Percentiles rank a stretch among this genome's conserved stretches.
phyloP scores from a whole-genome alignment of 2,888 invertebrate species.

The Conops quadrifasciatus region DNA sequence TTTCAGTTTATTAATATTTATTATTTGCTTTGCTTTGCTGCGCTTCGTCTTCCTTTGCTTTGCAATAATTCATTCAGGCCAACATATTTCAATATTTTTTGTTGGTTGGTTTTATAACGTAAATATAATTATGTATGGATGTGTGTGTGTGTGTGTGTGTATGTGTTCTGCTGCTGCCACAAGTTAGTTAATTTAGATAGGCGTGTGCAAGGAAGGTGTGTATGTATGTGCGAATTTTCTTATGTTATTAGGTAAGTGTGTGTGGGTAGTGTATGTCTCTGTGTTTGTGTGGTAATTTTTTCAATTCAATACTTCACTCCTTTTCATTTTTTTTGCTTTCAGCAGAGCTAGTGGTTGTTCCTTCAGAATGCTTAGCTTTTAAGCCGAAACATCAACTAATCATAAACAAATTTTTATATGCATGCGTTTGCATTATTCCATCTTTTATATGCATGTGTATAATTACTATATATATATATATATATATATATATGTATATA shows the following conservation, averaged over 20 bases:
- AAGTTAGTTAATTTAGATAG: too few species aligned
- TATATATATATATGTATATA: conserved; percentile 10
- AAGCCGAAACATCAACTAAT: conserved; percentile 22
- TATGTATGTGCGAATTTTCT: too few species aligned
- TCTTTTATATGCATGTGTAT: conserved; percentile 8
- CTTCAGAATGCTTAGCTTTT: conserved; percentile 19
- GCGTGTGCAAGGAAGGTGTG: too few species aligned
- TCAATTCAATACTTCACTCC: conserved; percentile 36
- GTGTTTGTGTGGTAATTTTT: conserved; percentile 39
- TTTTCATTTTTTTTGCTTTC: conserved; percentile 34
- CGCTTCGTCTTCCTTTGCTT: conserved; percentile 26
- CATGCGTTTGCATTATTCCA: not conserved
- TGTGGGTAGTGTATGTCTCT: conserved; percentile 18
- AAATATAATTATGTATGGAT: conserved; percentile 8
- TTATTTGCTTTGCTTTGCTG: conserved; percentile 37
- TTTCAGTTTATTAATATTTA: conserved; percentile 38
- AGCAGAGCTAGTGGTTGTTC: conserved; percentile 13
- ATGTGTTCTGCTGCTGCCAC: not conserved
- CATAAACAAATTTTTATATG: conserved; percentile 3
- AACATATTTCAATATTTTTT: conserved; percentile 38
- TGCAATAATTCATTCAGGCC: conserved; percentile 39
- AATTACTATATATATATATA: not conserved
- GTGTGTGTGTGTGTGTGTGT: conserved; percentile 15
- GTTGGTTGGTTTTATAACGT: not conserved
- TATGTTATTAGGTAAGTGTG: too few species aligned